Evolutionary conservation across 2,888 invertebrate species (phyloP).

Genomic region (Dynastes tityus): DNA sequence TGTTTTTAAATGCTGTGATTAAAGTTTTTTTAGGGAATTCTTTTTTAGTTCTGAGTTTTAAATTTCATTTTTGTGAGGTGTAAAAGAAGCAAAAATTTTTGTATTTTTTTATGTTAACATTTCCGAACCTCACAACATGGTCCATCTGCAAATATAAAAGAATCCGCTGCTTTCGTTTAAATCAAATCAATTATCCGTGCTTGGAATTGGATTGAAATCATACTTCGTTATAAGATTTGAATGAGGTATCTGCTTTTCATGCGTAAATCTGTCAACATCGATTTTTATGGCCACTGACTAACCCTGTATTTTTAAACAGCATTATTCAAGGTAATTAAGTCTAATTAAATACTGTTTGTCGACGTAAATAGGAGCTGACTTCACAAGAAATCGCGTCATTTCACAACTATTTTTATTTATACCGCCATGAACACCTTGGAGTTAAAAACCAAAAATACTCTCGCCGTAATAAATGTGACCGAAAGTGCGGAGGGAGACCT

Average conservation of each 20-base stretch:
- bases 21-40: too few species aligned
- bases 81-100: too few species aligned
- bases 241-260: neutral
- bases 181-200: neutral
- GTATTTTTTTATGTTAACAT: too few species aligned
- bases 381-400: neutral
- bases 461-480: conserved; percentile 12
- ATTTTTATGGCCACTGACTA: neutral
- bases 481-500: conserved; percentile 41
- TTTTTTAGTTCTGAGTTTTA: too few species aligned
- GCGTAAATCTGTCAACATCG: neutral
- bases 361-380: neutral
- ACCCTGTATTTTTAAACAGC: neutral
- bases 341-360: conserved; percentile 13
- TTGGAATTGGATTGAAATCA: neutral
- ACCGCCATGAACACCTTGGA: conserved; percentile 5
- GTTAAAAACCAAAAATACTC: conserved; percentile 42
- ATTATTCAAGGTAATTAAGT: neutral
- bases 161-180: neutral
- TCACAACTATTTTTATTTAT: conserved; percentile 3
- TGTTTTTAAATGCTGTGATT: too few species aligned
- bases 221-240: neutral
- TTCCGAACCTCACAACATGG: too few species aligned
- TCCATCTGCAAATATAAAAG: too few species aligned
- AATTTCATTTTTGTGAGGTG: too few species aligned